Base-by-base conservation (phyloP, 2,888 invertebrate genomes). In the Gasteruption jaculator region DNA sequence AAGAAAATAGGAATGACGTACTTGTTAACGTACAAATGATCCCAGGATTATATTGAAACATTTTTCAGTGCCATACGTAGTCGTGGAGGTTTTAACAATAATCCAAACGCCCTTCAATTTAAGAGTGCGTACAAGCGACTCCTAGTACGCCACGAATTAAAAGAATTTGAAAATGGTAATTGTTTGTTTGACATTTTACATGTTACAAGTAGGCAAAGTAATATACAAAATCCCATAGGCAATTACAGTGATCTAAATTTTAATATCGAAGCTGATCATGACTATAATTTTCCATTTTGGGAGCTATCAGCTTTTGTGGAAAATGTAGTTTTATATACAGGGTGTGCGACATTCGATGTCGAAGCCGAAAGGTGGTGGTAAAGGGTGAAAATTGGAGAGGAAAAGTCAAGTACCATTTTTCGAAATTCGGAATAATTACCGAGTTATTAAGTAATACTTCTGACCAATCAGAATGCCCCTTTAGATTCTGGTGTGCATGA, bases 41-140 rank as follows among this genome's bases (percentile, higher is more conserved):
- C 39, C 7, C 42, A 45, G 15, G 48, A 50, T 22, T 45, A 42
- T 35, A 14, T 46, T 19, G 48, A 48, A 48, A 48, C 44, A 5
- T 48, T 48, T 36, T 50, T 50, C 37, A 35, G 40, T 29, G 45
- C 40, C 10, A 42, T 50, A 15, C 19, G 47, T 41, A 45, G 48
- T 39, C 43, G 43, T 38, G 44, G 48, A 31, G 47, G 50, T 18
- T 48, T 43, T 22, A 52, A 51, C 22, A 51, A 46, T 36, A 38
- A 46, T 43, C 46, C 48, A 18, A 46, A 43, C 33, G 46, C 42
- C 16, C 15, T 37, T 21, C 11, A 38, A 38, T 1, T 38, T 10
- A 14, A 29, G 31, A 47, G 43, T 41, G 38, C 38, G 5, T 34
- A 30, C 27, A 33, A 39, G 7, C 30, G 31, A 11, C 19, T 38